These are phyloP conservation scores for Panthera uncia DNA, from an alignment of 2,113 vertebrate genomes.

Conservation along the genomic window DNA sequence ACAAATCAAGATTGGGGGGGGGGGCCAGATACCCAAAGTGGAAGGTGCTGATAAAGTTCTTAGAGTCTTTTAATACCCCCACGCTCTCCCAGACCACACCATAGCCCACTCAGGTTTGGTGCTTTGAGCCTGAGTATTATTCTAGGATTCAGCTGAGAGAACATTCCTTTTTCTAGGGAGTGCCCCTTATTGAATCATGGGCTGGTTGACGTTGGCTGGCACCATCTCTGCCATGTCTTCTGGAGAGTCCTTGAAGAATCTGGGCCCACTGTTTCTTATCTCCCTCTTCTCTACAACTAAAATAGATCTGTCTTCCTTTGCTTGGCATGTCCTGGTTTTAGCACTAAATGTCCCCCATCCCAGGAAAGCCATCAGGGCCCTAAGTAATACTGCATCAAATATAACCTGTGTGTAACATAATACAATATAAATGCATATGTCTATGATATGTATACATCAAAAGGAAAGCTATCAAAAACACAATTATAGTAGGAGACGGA, in stretches of 20 bases:
- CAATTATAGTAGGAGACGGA: background rate
- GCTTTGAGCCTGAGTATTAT: background rate
- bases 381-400: background rate
- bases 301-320: background rate
- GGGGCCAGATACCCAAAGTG: background rate
- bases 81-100: no score
- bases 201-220: background rate
- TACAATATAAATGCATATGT: background rate
- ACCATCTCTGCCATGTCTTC: background rate
- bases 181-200: background rate
- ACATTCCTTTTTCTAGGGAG: background rate
- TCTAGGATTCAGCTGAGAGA: background rate
- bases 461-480: background rate
- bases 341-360: background rate
- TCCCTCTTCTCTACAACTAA: background rate
- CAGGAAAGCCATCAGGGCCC: background rate
- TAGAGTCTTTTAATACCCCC: background rate
- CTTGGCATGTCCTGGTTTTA: background rate
- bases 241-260: background rate
- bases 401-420: background rate
- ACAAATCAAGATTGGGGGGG: background rate
- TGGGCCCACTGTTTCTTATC: background rate
- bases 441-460: background rate
- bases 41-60: background rate
- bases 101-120: background rate